Base-by-base conservation (phyloP, 2,113 vertebrate species). In the Salvator merianae region DNA sequence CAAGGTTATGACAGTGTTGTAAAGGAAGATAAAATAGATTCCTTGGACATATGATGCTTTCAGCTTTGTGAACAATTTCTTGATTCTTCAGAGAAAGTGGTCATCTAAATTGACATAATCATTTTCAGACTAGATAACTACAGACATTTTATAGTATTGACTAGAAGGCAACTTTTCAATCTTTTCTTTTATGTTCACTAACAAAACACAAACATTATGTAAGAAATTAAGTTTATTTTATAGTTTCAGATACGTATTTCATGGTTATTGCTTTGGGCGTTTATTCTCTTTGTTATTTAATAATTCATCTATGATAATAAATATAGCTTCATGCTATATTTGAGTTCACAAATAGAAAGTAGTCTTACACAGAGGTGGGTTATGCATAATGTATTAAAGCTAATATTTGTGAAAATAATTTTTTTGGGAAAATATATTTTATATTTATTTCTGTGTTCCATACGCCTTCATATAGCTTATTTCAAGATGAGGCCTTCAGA, bases 41-140 rank as follows among this genome's bases (percentile, higher is more conserved):
- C 0, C 0, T 10, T 86, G 34, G 10, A 55, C 50, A 85, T 85
- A 63, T 83, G 32, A 24, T 79, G 14, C 8, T 82, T 92, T 92
- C 89, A 89, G 85, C 88, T 88, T 79, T 34, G 14, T 84, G 62
- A 73, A 55, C 38, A 70, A 84, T 90, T 91, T 71, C 66, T 90
- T 83, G 77, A 66, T 90, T 89, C 66, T 88, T 63, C 24, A 59
- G 36, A 59, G 76, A 89, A 92, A 80, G 7, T 83, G 82, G 84
- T 89, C 89, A 88, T 82, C 80, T 73, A 88, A 84, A 89, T 28
- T 84, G 87, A 87, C 85, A 47, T 47, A 87, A 36, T 63, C 87
- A 87, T 92, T 88, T 92, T 92, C 89, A 91, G 78, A 89, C 76
- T 91, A 86, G 65, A 70, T 91, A 89, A 89, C 77, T 79, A 63